Evolutionary conservation across 2,797 vertebrate genomes (phyloP), one percentile per base, ranked within the genome.

Genomic region (Ciconia nigra): DNA sequence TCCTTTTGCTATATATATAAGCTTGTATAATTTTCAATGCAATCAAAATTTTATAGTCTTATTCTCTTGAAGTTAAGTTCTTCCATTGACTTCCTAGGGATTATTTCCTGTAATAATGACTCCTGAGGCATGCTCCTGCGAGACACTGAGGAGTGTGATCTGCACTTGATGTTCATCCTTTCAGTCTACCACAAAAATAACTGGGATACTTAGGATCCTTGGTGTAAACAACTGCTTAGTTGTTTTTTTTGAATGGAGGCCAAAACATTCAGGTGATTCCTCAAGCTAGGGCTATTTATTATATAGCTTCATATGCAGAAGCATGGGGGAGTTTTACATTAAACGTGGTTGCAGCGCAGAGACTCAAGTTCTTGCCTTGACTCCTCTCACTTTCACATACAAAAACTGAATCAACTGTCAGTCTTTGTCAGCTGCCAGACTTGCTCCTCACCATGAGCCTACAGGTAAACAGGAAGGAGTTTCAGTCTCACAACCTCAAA

Each of bases 401-500:
- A 91, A 83, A 93, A 87, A 83, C 29, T 72, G 63, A 96, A 94
- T n/a, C 57, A 96, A 96, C 96, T 94, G 92, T 59, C 72, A 90
- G 37, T 31, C 33, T 51, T 63, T 63, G 63, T 90, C 90, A 94
- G 87, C 61, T 96, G 90, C 67, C 24, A 54, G 19, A 63, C 22
- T 47, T 18, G n/a, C 51, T 70, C 92, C 74, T 95, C 41, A 78
- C 33, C 72, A 61, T 46, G 31, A 84, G 55, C 63, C 44, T 67
- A 77, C 67, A 94, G 96, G 95, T 94, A 96, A 97, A 96, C 95
- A 96, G 94, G 96, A 97, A 97, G 87, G 29, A 71, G 83, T 77
- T 95, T 93, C 86, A 92, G 74, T 85, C 87, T 89, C 78, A 70
- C 6, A 92, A 70, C 26, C 44, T 93, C 63, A 92, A 92, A 83